Evolutionary conservation across 1,140 invertebrate genomes (phyloP).

Genomic region (Heterodera carotae): DNA sequence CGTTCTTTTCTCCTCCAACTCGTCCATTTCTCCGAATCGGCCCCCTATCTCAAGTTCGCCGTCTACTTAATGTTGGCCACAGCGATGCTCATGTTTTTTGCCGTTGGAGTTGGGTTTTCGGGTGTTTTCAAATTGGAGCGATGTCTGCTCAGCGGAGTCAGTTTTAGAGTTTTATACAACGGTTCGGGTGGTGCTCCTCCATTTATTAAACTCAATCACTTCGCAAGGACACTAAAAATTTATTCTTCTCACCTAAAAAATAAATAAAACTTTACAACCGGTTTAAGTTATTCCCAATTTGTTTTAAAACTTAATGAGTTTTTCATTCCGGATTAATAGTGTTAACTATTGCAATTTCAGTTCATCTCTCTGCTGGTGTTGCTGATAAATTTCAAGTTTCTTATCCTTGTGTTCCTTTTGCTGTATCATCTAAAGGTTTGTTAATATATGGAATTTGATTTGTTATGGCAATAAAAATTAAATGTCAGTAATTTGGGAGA

Average conservation of each 20-base stretch:
- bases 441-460: no score
- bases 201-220: conserved; percentile 12
- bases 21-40: conserved; percentile 57
- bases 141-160: conserved; percentile 46
- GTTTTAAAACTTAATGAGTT: no score
- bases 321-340: not conserved
- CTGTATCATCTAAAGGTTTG: conserved; percentile 55
- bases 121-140: conserved; percentile 48
- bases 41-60: conserved; percentile 47
- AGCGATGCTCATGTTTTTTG: conserved; percentile 37
- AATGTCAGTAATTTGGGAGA: no score
- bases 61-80: conserved; percentile 41
- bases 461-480: no score
- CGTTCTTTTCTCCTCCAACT: conserved; percentile 46
- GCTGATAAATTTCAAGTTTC: conserved; percentile 47
- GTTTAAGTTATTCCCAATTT: no score
- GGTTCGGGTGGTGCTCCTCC: no score
- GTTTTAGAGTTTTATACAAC: no score
- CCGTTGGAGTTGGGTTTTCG: conserved; percentile 44
- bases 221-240: no score
- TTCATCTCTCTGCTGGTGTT: conserved; percentile 49
- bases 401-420: conserved; percentile 51
- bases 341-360: conserved; percentile 26
- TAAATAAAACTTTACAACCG: no score
- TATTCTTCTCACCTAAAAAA: not conserved